These are phyloP conservation scores for Chironomus tentans DNA, from an alignment of 2,888 invertebrate species.

Conservation along the genomic window DNA sequence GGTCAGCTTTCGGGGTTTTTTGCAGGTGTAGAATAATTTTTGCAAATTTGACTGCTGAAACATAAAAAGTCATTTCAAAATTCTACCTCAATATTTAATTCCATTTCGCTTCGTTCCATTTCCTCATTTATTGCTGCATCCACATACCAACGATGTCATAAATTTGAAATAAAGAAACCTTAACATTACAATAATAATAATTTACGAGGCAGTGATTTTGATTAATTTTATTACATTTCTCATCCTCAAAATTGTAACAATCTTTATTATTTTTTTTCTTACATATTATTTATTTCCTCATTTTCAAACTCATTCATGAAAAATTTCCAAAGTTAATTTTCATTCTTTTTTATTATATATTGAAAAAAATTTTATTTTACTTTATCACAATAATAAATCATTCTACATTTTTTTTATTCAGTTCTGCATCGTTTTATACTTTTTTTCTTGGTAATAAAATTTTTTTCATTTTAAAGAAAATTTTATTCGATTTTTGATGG, in stretches of 20 bases:
- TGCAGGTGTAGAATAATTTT: too few species aligned
- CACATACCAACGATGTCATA: too few species aligned
- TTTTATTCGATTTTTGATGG: neutral
- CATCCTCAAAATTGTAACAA: neutral
- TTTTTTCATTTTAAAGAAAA: neutral
- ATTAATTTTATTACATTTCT: conserved; percentile 1
- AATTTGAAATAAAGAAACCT: too few species aligned
- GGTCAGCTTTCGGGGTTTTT: too few species aligned
- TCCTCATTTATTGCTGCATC: too few species aligned
- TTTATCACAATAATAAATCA: neutral
- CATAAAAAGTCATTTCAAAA: too few species aligned
- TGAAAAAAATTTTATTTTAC: neutral
- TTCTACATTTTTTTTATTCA: neutral
- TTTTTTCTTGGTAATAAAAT: too few species aligned
- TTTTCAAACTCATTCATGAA: neutral
- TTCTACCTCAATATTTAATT: too few species aligned
- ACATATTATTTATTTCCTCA: too few species aligned
- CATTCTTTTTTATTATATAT: neutral
- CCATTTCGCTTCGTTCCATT: too few species aligned
- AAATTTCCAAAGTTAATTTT: neutral
- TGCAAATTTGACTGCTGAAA: too few species aligned
- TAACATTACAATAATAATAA: neutral
- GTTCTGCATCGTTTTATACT: neutral
- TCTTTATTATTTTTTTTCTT: too few species aligned
- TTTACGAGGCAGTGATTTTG: conserved; percentile 10